phyloP scores from a whole-genome alignment of 2,113 vertebrate species.

The Perccottus glenii region DNA sequence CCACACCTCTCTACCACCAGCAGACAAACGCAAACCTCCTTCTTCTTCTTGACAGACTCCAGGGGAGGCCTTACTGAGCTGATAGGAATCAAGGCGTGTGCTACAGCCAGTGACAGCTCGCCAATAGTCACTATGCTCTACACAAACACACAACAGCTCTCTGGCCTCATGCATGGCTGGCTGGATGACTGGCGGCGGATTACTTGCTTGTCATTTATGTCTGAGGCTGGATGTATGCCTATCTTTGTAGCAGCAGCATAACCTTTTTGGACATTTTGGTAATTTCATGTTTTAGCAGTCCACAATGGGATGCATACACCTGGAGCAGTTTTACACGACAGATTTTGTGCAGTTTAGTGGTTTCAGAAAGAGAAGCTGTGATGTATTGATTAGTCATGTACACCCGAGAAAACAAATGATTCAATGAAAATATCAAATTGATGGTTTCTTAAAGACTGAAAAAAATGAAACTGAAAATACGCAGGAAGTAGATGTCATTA shows the following conservation, averaged over 20 bases:
- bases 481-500: not conserved
- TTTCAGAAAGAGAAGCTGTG: not conserved
- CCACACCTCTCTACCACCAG: conserved; percentile 58
- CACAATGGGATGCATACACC: conserved; percentile 3
- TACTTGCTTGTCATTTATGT: conserved; percentile 52
- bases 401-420: not conserved
- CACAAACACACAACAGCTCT: conserved; percentile 50
- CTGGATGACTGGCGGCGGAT: conserved; percentile 43
- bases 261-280: conserved; percentile 33
- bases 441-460: not conserved
- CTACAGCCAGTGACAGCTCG: conserved; percentile 69
- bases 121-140: conserved; percentile 61
- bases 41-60: conserved; percentile 56
- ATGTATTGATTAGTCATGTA: conserved; percentile 4
- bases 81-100: conserved; percentile 51
- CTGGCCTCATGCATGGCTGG: conserved; percentile 25
- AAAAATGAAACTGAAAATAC: not conserved
- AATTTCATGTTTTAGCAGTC: conserved; percentile 50
- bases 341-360: conserved; percentile 9
- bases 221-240: conserved; percentile 28
- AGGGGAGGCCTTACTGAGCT: conserved; percentile 47
- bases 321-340: conserved; percentile 10
- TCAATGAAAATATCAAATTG: conserved; percentile 5
- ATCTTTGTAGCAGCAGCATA: conserved; percentile 10
- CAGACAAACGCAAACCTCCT: conserved; percentile 35